Evolutionary conservation across 2,888 invertebrate genomes (phyloP).

Genomic region (Sialis fuliginosa): DNA sequence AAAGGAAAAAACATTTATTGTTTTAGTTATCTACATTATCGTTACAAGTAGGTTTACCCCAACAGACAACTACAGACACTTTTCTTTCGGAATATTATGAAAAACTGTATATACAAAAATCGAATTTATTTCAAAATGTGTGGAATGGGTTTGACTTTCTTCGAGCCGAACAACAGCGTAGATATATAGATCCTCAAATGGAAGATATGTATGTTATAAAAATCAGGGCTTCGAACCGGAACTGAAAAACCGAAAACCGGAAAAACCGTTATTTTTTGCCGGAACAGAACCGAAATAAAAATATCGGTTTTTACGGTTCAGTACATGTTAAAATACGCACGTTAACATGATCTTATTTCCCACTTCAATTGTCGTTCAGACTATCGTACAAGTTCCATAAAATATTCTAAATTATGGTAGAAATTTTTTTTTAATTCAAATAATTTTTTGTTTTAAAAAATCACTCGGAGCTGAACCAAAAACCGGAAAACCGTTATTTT

Average conservation of each 20-base stretch:
- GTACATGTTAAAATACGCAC: too few species aligned
- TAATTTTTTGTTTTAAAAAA: too few species aligned
- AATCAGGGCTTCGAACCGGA: too few species aligned
- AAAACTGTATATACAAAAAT: constrained; percentile 26
- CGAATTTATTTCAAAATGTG: constrained; percentile 32
- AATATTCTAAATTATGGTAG: too few species aligned
- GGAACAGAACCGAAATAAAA: not conserved
- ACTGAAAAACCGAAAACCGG: too few species aligned
- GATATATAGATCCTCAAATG: constrained; percentile 19
- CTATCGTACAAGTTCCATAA: too few species aligned
- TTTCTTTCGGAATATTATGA: constrained; percentile 25
- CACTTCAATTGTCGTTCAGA: too few species aligned
- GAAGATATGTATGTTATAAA: constrained; percentile 18
- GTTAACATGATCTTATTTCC: too few species aligned
- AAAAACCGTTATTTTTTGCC: too few species aligned
- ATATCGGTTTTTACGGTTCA: not conserved
- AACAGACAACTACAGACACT: constrained; percentile 17
- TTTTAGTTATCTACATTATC: constrained; percentile 25
- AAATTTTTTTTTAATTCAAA: too few species aligned
- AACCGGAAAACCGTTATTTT: too few species aligned
- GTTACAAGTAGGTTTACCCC: constrained; percentile 28
- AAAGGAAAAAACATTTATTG: not conserved
- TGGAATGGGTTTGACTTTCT: constrained; percentile 27
- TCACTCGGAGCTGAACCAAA: too few species aligned
- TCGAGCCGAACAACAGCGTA: constrained; percentile 22